Percentiles rank a stretch among this genome's conserved stretches.
phyloP scores from a whole-genome alignment of 2,888 invertebrate genomes.

The Scaeva pyrastri region DNA sequence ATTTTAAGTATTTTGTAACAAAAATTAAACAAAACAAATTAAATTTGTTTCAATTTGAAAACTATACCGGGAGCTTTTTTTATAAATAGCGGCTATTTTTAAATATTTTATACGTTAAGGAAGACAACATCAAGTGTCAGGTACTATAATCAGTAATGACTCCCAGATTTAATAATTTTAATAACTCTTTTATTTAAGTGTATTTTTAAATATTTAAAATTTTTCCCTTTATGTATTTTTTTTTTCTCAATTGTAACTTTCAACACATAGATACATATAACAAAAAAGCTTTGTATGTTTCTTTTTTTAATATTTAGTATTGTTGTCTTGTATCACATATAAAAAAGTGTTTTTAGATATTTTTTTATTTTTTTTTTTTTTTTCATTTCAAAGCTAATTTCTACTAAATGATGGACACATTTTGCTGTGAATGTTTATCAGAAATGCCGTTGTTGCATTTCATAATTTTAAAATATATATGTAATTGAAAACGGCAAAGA shows the following conservation, averaged over 20 bases:
- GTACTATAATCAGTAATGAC: constrained; percentile 73
- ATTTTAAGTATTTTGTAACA: not conserved
- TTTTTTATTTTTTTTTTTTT: too few species aligned
- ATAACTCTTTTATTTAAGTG: constrained; percentile 5
- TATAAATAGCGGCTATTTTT: constrained; percentile 39
- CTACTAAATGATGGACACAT: too few species aligned
- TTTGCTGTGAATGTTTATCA: too few species aligned
- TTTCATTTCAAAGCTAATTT: too few species aligned
- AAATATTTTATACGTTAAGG: constrained; percentile 53
- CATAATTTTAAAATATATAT: too few species aligned
- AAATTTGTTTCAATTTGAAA: not conserved
- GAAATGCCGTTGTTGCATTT: too few species aligned
- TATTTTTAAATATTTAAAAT: constrained; percentile 14
- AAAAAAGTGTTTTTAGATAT: too few species aligned
- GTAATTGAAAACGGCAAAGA: too few species aligned
- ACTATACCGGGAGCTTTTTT: not conserved
- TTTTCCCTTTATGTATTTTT: not conserved
- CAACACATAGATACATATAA: too few species aligned
- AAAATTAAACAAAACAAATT: not conserved
- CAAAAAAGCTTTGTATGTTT: too few species aligned
- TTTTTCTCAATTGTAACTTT: constrained; percentile 11
- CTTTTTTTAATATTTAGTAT: too few species aligned
- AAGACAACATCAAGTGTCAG: constrained; percentile 74
- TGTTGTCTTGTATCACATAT: too few species aligned
- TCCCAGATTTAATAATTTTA: constrained; percentile 44